Percentiles rank a stretch among this genome's conserved stretches.
These are phyloP conservation scores for Platycheirus albimanus DNA, from an alignment of 2,888 invertebrate genomes.

Conservation along the genomic window DNA sequence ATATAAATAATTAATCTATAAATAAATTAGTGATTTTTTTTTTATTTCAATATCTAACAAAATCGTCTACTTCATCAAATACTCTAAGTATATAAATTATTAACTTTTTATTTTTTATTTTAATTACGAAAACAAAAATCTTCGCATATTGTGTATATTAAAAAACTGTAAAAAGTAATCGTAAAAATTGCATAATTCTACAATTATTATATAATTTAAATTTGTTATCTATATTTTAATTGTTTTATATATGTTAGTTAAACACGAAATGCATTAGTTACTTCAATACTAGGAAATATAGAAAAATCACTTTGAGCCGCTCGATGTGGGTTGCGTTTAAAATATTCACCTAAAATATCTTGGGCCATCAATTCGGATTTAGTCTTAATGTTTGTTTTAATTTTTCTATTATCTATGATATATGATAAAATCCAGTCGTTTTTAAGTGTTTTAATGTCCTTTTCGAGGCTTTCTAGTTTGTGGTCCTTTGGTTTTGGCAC, in stretches of 20 bases:
- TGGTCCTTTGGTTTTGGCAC: constrained; percentile 81
- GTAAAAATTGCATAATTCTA: constrained; percentile 18
- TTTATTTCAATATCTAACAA: constrained; percentile 11
- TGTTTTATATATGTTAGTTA: constrained; percentile 43
- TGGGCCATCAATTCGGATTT: constrained; percentile 75
- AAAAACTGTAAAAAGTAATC: constrained; percentile 26
- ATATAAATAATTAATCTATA: constrained; percentile 21
- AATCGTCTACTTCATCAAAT: constrained; percentile 11
- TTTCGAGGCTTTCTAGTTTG: constrained; percentile 80
- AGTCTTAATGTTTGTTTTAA: constrained; percentile 29
- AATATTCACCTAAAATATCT: constrained; percentile 81
- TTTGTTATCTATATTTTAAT: background rate
- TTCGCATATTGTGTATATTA: constrained; percentile 14
- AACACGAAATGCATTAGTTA: constrained; percentile 68
- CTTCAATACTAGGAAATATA: constrained; percentile 77
- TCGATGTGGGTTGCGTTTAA: constrained; percentile 80
- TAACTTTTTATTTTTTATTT: constrained; percentile 13
- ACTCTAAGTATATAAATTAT: background rate
- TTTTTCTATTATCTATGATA: constrained; percentile 76
- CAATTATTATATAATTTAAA: background rate
- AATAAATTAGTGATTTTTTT: constrained; percentile 3
- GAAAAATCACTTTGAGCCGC: constrained; percentile 80
- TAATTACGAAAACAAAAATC: constrained; percentile 38
- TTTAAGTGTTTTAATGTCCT: constrained; percentile 75
- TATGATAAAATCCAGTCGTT: constrained; percentile 79